Conservation (phyloP, 2,797 vertebrate species). For the Bradypodion ventrale region DNA sequence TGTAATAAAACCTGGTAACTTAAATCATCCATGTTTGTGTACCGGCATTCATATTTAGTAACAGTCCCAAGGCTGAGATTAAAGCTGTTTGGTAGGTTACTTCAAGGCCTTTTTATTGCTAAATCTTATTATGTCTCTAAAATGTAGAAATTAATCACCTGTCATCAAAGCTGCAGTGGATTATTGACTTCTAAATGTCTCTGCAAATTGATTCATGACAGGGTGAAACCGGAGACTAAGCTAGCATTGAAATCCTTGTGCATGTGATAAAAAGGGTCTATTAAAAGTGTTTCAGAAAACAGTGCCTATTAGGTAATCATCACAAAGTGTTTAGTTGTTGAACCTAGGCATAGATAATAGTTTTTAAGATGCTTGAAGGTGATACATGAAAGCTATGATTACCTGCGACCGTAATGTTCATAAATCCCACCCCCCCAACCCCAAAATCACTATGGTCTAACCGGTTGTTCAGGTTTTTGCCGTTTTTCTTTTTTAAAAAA, state of each 20-base stretch:
- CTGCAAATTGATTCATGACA: conserved; percentile 84
- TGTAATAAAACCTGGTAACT: conserved; percentile 77
- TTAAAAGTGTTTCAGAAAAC: conserved; percentile 81
- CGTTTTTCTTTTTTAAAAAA: neutral
- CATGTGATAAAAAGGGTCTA: conserved; percentile 80
- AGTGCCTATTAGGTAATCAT: conserved; percentile 80
- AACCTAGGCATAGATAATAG: conserved; percentile 59
- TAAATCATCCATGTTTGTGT: conserved; percentile 81
- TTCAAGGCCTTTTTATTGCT: conserved; percentile 85
- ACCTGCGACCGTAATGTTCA: neutral
- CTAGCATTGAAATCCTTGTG: conserved; percentile 78
- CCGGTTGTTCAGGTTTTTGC: neutral
- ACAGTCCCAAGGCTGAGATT: conserved; percentile 84
- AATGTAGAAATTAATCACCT: conserved; percentile 86
- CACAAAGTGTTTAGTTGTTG: conserved; percentile 79
- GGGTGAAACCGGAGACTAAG: conserved; percentile 81
- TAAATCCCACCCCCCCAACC: neutral
- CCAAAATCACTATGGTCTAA: neutral
- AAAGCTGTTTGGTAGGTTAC: conserved; percentile 83
- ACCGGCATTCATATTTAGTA: conserved; percentile 81
- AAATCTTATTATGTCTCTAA: conserved; percentile 86
- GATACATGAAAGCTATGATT: neutral
- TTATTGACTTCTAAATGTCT: conserved; percentile 87
- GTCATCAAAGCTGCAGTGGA: conserved; percentile 84
- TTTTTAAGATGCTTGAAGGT: neutral